These are phyloP conservation scores for Nasonia vitripennis DNA, from an alignment of 1,140 invertebrate species.

Conservation along the genomic window DNA sequence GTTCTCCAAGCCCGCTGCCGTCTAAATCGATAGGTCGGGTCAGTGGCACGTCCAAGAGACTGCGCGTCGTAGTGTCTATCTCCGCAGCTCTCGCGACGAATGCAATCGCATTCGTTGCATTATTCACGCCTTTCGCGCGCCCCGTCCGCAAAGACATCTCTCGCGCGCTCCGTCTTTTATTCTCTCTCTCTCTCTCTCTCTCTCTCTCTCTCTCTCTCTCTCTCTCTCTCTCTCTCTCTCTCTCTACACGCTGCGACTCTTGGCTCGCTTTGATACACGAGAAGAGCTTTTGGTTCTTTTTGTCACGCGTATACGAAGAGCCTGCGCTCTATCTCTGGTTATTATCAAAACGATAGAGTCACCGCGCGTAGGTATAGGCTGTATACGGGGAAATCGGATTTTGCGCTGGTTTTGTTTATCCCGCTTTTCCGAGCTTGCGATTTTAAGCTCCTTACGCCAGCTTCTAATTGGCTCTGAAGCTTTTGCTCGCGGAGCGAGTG, in stretches of 20 bases:
- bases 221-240: too few relatives aligned
- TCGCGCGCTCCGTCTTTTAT: background rate
- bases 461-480: conserved; percentile 51
- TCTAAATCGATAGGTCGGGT: conserved; percentile 58
- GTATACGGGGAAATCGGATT: too few relatives aligned
- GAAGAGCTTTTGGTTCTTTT: too few relatives aligned
- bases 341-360: too few relatives aligned
- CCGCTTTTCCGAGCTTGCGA: conserved; percentile 37
- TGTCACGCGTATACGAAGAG: too few relatives aligned
- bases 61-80: background rate
- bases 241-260: too few relatives aligned
- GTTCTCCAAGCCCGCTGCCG: conserved; percentile 13
- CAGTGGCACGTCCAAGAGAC: conserved; percentile 50
- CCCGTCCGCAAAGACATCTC: background rate
- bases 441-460: conserved; percentile 48
- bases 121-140: conserved; percentile 18
- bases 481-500: conserved; percentile 6
- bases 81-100: background rate
- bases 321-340: too few relatives aligned
- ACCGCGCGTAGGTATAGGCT: too few relatives aligned
- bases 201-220: background rate
- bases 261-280: background rate
- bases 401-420: background rate
- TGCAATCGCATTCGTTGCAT: conserved; percentile 27
- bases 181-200: background rate